These are phyloP conservation scores for Arnoldichthys spilopterus DNA, from an alignment of 2,797 vertebrate species.

Conservation along the genomic window DNA sequence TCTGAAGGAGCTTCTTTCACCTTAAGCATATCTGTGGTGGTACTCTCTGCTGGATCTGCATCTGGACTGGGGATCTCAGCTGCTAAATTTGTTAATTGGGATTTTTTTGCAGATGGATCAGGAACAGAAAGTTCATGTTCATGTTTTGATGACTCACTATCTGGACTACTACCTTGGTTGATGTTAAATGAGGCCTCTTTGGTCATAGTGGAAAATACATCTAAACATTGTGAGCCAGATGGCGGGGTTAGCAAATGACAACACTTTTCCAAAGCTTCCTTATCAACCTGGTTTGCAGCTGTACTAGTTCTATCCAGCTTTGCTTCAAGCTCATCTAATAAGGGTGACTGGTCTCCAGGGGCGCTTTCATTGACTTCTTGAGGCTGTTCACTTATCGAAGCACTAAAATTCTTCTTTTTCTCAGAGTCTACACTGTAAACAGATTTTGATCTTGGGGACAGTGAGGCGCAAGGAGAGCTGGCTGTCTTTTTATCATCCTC, in stretches of 20 bases:
- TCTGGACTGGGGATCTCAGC: not conserved
- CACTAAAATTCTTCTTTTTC: constrained; percentile 67
- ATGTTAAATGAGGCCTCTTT: constrained; percentile 48
- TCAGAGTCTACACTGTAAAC: constrained; percentile 47
- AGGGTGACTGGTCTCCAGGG: constrained; percentile 54
- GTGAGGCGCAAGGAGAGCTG: constrained; percentile 57
- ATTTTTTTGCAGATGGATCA: constrained; percentile 16
- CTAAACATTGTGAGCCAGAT: constrained; percentile 40
- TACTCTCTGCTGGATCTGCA: constrained; percentile 21
- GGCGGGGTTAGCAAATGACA: constrained; percentile 19
- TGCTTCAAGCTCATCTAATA: constrained; percentile 45
- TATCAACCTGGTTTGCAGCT: constrained; percentile 13
- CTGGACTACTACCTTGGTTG: constrained; percentile 26
- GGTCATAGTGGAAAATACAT: constrained; percentile 37
- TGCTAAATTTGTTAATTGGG: constrained; percentile 28
- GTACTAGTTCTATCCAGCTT: constrained; percentile 31
- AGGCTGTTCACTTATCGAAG: constrained; percentile 73
- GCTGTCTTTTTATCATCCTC: constrained; percentile 64
- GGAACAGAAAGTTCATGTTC: constrained; percentile 23
- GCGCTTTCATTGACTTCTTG: constrained; percentile 74
- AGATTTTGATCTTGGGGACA: constrained; percentile 63
- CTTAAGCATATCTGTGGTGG: constrained; percentile 7
- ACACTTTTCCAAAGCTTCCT: constrained; percentile 8
- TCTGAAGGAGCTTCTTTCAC: constrained; percentile 21
- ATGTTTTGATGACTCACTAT: constrained; percentile 20